A percentile compares a stretch with the other conserved stretches of the same genome.
phyloP scores from a whole-genome alignment of 2,797 vertebrate species.

The Clamator glandarius region DNA sequence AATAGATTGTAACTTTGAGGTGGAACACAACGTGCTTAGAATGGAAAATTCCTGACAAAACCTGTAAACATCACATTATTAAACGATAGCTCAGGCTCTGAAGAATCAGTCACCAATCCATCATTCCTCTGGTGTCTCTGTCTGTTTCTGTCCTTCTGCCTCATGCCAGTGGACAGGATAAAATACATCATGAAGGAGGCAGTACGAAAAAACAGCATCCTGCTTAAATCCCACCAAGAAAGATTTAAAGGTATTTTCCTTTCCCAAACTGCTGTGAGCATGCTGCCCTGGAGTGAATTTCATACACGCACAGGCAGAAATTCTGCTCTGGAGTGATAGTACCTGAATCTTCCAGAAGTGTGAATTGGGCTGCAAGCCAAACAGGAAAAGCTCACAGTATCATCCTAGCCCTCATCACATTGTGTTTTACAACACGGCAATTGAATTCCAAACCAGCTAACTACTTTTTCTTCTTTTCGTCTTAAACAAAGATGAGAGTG shows the following conservation, averaged over 20 bases:
- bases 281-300: not conserved
- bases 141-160: not conserved
- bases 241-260: not conserved
- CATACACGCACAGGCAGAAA: not conserved
- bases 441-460: not conserved
- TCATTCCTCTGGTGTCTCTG: not conserved
- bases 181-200: not conserved
- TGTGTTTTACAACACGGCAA: not conserved
- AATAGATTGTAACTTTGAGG: conserved; percentile 13
- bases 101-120: not conserved
- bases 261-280: not conserved
- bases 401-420: not conserved
- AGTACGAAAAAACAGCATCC: not conserved
- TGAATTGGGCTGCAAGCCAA: rapidly evolving
- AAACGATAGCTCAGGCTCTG: not conserved
- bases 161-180: not conserved
- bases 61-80: not conserved
- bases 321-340: rapidly evolving
- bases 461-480: not conserved
- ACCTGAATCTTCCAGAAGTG: not conserved
- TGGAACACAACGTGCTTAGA: conserved; percentile 15
- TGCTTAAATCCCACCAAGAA: not conserved
- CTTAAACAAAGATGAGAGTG: not conserved
- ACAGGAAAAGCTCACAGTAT: not conserved
- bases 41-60: conserved; percentile 34